These are phyloP conservation scores for Periphyllus acericola DNA, from an alignment of 2,888 invertebrate genomes.

Conservation along the genomic window DNA sequence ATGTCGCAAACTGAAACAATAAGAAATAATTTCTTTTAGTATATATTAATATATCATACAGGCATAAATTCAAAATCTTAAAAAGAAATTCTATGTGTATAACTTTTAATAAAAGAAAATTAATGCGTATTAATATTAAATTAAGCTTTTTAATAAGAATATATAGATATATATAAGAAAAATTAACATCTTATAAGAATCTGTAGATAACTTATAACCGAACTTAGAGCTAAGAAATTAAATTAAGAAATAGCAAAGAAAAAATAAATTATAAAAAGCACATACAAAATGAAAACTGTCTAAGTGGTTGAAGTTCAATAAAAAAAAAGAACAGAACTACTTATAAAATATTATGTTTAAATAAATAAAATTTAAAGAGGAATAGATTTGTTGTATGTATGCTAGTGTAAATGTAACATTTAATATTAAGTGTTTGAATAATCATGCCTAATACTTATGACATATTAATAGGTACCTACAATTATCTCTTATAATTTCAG, in stretches of 20 bases:
- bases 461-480: constrained; percentile 36
- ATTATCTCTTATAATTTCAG: constrained; percentile 55
- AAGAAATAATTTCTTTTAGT: constrained; percentile 57
- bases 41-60: constrained; percentile 32
- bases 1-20: constrained; percentile 58
- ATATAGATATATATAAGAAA: neutral
- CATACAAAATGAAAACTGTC: neutral
- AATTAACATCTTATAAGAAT: neutral
- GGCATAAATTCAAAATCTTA: constrained; percentile 18
- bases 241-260: neutral
- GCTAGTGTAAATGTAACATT: constrained; percentile 2
- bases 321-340: neutral
- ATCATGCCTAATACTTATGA: constrained; percentile 28
- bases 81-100: neutral
- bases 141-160: neutral
- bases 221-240: neutral
- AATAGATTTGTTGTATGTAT: neutral
- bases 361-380: neutral
- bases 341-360: neutral
- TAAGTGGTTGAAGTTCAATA: neutral
- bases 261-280: neutral
- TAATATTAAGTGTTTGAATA: neutral
- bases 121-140: neutral
- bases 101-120: constrained; percentile 10
- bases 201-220: neutral